Conservation (phyloP, 1,140 invertebrate genomes). For the Orussus abietinus region DNA sequence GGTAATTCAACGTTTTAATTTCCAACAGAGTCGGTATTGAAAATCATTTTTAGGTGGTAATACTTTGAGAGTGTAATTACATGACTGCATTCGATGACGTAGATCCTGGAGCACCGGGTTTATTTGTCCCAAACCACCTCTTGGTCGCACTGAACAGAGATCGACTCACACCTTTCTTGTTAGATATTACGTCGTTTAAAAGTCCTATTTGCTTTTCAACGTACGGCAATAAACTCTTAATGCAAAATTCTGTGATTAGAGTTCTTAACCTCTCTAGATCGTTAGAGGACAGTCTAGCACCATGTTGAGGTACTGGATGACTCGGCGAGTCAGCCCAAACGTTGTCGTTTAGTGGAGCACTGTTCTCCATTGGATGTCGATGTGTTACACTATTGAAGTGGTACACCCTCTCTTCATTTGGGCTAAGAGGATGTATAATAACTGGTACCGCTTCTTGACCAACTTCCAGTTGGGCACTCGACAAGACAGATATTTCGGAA, state of each 20-base stretch:
- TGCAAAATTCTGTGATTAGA: conserved; percentile 84
- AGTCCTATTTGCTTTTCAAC: conserved; percentile 81
- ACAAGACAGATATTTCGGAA: conserved; percentile 33
- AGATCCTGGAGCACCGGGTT: conserved; percentile 64
- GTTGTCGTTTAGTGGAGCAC: conserved; percentile 58
- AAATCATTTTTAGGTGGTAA: conserved; percentile 6
- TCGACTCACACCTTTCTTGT: conserved; percentile 87
- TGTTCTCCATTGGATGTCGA: conserved; percentile 45
- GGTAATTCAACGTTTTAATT: conserved; percentile 7
- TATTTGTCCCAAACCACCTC: conserved; percentile 89
- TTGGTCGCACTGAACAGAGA: conserved; percentile 91
- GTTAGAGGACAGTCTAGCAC: conserved; percentile 69
- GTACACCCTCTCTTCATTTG: conserved; percentile 47
- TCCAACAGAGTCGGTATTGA: too few relatives aligned
- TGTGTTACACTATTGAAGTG: conserved; percentile 21
- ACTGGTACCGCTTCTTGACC: conserved; percentile 53
- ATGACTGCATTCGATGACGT: conserved; percentile 74
- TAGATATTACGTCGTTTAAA: conserved; percentile 78
- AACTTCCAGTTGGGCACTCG: conserved; percentile 41
- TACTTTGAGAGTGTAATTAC: conserved; percentile 53
- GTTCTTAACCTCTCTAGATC: conserved; percentile 82
- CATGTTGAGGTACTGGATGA: conserved; percentile 57
- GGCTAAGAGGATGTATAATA: conserved; percentile 63
- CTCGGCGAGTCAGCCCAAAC: conserved; percentile 56
- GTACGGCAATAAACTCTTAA: conserved; percentile 83